These are phyloP conservation scores for Gymnoscopelus microlampas DNA, from an alignment of 2,797 vertebrate species.

Conservation along the genomic window DNA sequence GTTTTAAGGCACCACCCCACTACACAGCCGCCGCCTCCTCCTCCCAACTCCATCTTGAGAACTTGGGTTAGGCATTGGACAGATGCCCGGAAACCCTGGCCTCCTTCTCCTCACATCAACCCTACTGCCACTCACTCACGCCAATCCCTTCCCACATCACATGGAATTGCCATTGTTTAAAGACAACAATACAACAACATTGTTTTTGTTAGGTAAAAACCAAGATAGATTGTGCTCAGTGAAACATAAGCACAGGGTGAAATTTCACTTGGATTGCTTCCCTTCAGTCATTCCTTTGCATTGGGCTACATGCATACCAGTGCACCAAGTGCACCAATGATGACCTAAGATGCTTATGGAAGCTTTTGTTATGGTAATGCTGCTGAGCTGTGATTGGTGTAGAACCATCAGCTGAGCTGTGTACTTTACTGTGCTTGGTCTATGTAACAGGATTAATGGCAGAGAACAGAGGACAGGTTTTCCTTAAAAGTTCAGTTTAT, in stretches of 20 bases:
- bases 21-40: not conserved
- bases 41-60: conserved; percentile 14
- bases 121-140: conserved; percentile 20
- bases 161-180: conserved; percentile 58
- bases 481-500: no score
- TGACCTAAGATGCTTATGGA: no score
- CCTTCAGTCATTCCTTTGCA: conserved; percentile 7
- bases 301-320: no score
- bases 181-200: not conserved
- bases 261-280: not conserved
- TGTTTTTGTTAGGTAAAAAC: conserved; percentile 19
- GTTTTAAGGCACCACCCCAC: conserved; percentile 26
- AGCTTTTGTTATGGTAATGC: no score
- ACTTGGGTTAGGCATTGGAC: conserved; percentile 39
- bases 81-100: conserved; percentile 44
- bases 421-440: no score
- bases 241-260: conserved; percentile 25
- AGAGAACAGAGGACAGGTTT: no score
- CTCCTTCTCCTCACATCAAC: conserved; percentile 21
- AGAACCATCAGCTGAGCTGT: no score
- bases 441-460: no score
- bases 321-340: no score
- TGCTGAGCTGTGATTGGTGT: no score
- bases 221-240: conserved; percentile 27
- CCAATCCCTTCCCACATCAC: conserved; percentile 37